phyloP scores from a whole-genome alignment of 2,113 vertebrate genomes.

The Mola mola region DNA sequence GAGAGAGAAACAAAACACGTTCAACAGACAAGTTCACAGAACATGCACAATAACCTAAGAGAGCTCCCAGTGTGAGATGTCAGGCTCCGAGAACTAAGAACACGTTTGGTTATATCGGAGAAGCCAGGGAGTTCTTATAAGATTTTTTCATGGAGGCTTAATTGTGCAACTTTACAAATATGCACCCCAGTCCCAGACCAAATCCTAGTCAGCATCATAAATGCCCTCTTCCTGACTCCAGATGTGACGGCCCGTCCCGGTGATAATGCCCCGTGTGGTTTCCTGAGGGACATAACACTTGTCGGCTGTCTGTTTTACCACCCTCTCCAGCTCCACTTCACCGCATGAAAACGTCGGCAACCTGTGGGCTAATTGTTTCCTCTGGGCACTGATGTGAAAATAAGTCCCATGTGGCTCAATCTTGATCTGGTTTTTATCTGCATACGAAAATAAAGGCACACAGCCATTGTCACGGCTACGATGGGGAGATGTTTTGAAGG shows the following conservation, averaged over 20 bases:
- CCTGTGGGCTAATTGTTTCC: slow-evolving; percentile 67
- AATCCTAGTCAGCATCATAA: too few relatives aligned
- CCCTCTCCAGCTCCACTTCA: slow-evolving; percentile 51
- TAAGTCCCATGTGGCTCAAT: slow-evolving; percentile 59
- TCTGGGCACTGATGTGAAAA: slow-evolving; percentile 69
- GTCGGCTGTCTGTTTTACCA: slow-evolving; percentile 52
- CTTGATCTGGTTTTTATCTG: slow-evolving; percentile 68
- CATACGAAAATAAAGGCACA: slow-evolving; percentile 45
- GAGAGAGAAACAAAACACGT: slow-evolving; percentile 27
- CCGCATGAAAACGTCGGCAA: slow-evolving; percentile 54
- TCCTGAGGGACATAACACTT: slow-evolving; percentile 51
- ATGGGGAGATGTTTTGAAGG: slow-evolving; percentile 60
- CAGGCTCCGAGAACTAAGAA: too few relatives aligned
- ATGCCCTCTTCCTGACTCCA: slow-evolving; percentile 35
- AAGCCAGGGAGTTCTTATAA: too few relatives aligned
- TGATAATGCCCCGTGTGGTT: slow-evolving; percentile 55
- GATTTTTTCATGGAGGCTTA: not conserved
- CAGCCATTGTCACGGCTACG: slow-evolving; percentile 45
- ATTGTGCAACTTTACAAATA: not conserved
- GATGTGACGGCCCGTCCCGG: slow-evolving; percentile 47
- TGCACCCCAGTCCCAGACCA: not conserved
- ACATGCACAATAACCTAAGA: slow-evolving; percentile 36
- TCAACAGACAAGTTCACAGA: slow-evolving; percentile 13
- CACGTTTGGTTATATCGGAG: too few relatives aligned
- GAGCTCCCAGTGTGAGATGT: too few relatives aligned